These are phyloP conservation scores for Semaprochilodus insignis DNA, from an alignment of 2,797 vertebrate species.

Conservation along the genomic window DNA sequence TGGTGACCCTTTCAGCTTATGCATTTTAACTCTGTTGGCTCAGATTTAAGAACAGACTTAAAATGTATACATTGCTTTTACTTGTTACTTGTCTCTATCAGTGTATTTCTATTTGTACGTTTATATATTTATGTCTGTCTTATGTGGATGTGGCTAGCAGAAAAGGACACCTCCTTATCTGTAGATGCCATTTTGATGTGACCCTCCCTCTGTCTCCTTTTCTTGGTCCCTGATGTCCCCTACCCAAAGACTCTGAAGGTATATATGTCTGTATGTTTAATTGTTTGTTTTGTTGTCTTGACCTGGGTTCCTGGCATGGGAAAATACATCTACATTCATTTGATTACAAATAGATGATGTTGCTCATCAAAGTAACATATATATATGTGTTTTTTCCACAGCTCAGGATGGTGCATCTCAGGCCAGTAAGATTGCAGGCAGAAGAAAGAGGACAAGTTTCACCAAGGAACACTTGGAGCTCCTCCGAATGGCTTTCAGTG, in stretches of 20 bases:
- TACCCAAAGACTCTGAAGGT: background rate
- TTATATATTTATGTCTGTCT: background rate
- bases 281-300: background rate
- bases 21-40: too few species aligned
- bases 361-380: background rate
- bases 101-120: background rate
- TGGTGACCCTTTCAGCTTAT: background rate
- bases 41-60: too few species aligned
- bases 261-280: background rate
- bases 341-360: background rate
- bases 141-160: background rate
- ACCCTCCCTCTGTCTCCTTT: background rate
- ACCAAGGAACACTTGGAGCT: constrained; percentile 65
- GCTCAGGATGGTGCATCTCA: constrained; percentile 59
- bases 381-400: constrained; percentile 14
- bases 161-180: constrained; percentile 5
- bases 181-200: background rate
- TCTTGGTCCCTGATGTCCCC: background rate
- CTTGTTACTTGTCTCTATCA: background rate
- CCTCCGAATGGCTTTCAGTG: constrained; percentile 61
- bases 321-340: background rate
- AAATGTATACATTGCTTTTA: too few species aligned
- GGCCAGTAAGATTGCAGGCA: constrained; percentile 59
- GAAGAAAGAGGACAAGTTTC: constrained; percentile 64
- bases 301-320: too few species aligned